A percentile compares a stretch with the other conserved stretches of the same genome.
These are phyloP conservation scores for Exephanes ischioxanthus DNA, from an alignment of 2,888 invertebrate genomes.

Conservation along the genomic window DNA sequence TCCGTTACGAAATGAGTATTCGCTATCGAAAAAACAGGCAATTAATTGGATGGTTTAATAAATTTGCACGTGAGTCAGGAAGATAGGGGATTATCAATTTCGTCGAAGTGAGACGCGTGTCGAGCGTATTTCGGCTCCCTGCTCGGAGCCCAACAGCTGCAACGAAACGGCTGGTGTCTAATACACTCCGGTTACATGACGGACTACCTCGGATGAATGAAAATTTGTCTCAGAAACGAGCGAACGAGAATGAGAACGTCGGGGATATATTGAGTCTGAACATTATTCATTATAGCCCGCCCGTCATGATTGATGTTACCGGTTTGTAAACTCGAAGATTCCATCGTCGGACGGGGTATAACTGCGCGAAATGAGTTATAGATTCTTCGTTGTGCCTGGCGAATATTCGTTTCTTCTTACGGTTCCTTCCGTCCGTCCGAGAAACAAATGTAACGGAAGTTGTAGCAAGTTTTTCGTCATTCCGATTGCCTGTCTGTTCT, in stretches of 20 bases:
- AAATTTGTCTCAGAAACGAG: constrained; percentile 12
- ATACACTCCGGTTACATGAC: constrained; percentile 1
- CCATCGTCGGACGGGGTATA: constrained; percentile 34
- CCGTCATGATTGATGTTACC: constrained; percentile 56
- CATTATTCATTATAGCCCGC: constrained; percentile 63
- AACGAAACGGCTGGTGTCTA: background rate
- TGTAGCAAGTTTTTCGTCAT: background rate
- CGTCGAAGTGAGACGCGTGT: background rate
- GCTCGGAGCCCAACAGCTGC: background rate
- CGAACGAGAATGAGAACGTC: constrained; percentile 47
- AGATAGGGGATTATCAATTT: background rate
- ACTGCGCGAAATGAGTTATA: constrained; percentile 46
- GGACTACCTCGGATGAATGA: constrained; percentile 1
- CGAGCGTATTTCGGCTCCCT: background rate
- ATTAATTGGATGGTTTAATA: too few relatives aligned
- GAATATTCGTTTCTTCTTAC: constrained; percentile 14
- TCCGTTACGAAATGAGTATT: too few relatives aligned
- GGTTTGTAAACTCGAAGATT: constrained; percentile 55
- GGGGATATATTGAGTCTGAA: constrained; percentile 58
- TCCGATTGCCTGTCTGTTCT: constrained; percentile 4
- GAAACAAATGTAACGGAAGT: background rate
- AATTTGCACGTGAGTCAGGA: too few relatives aligned
- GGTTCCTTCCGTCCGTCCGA: too few relatives aligned
- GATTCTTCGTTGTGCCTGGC: constrained; percentile 18
- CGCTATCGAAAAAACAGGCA: too few relatives aligned